Evolutionary conservation across 2,888 invertebrate genomes (phyloP).

Genomic region (Chorisops tibialis): DNA sequence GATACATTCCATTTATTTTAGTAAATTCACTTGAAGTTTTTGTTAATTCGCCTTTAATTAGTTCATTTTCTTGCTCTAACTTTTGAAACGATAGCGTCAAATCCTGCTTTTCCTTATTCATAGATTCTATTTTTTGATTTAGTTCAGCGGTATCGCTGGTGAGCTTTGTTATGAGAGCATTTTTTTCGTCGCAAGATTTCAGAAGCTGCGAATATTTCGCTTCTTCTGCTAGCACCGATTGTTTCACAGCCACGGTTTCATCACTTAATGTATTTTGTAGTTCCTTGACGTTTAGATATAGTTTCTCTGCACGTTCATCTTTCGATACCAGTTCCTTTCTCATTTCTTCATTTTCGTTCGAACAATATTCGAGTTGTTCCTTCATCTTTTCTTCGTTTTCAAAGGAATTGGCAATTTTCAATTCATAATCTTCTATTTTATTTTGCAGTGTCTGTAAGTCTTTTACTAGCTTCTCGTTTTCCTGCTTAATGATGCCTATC

Average conservation of each 20-base stretch:
- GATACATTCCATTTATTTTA: not conserved
- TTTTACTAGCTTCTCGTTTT: not conserved
- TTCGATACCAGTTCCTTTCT: conserved; percentile 43
- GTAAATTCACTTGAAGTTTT: not conserved
- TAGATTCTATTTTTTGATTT: conserved; percentile 33
- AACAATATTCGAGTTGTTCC: conserved; percentile 40
- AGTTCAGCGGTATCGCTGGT: conserved; percentile 35
- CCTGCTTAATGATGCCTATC: not conserved
- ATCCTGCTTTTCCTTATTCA: conserved; percentile 27
- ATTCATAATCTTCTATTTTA: conserved; percentile 2
- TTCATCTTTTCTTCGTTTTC: conserved; percentile 37
- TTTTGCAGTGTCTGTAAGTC: not conserved
- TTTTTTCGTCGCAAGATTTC: conserved; percentile 38
- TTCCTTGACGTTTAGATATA: conserved; percentile 45
- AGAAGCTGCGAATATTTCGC: conserved; percentile 31
- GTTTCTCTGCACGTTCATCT: conserved; percentile 43
- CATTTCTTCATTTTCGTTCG: conserved; percentile 42
- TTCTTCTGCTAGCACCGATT: conserved; percentile 21
- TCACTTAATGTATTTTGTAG: conserved; percentile 30
- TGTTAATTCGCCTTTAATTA: conserved; percentile 25
- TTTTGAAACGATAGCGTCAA: not conserved
- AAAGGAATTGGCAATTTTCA: not conserved
- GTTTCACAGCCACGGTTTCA: conserved; percentile 26
- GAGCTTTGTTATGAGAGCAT: conserved; percentile 37
- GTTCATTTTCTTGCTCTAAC: conserved; percentile 20